Evolutionary conservation across 2,113 vertebrate species (phyloP).

Genomic region (Motacilla alba): DNA sequence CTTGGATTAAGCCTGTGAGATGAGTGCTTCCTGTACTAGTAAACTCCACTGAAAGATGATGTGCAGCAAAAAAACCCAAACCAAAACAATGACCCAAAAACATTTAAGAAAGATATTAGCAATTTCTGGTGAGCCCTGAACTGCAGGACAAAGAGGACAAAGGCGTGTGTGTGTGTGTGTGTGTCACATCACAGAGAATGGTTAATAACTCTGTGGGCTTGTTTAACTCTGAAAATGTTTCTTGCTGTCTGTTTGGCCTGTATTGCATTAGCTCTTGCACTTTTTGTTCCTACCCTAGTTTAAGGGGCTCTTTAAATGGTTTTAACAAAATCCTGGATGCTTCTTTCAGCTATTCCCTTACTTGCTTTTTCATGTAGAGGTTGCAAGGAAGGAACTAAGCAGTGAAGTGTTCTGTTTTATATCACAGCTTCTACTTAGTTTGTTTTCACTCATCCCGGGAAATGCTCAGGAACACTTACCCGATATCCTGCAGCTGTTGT

Average conservation of each 20-base stretch:
- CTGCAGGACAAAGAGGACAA: neutral
- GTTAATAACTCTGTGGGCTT: neutral
- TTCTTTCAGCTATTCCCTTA: conserved; percentile 19
- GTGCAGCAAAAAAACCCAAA: neutral
- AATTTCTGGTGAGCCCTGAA: neutral
- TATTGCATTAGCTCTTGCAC: neutral
- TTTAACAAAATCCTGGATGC: conserved; percentile 14
- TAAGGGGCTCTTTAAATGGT: neutral
- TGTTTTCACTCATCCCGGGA: conserved; percentile 83
- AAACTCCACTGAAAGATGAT: neutral
- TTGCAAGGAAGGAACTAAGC: conserved; percentile 66
- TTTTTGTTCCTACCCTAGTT: neutral
- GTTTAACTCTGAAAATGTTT: neutral
- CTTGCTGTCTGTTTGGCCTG: neutral
- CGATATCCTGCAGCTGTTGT: conserved; percentile 78
- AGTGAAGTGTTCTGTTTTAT: conserved; percentile 79
- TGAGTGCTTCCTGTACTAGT: conserved; percentile 10
- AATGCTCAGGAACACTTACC: conserved; percentile 84
- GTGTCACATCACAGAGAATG: neutral
- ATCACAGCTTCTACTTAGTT: conserved; percentile 86
- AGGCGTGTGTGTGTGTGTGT: neutral
- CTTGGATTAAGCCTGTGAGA: conserved; percentile 44
- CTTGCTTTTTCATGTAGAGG: conserved; percentile 29
- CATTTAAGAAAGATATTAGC: neutral
- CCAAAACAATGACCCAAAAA: neutral